A percentile compares a stretch with the other conserved stretches of the same genome.
These are phyloP conservation scores for Onychomys torridus DNA, from an alignment of 2,797 vertebrate species.

Conservation along the genomic window DNA sequence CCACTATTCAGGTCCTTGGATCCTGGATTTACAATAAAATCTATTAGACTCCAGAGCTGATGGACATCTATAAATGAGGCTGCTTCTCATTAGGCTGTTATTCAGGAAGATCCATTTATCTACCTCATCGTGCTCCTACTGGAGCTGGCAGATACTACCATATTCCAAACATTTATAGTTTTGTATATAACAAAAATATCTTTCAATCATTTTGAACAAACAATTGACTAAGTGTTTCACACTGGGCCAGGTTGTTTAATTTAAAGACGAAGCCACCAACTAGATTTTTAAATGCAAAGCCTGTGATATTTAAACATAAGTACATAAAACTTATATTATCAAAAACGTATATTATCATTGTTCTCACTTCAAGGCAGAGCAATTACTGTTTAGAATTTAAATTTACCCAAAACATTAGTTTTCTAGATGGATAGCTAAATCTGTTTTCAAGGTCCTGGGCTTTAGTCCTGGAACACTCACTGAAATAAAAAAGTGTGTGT, in stretches of 20 bases:
- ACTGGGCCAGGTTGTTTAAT: background rate
- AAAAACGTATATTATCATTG: background rate
- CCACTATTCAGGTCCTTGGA: background rate
- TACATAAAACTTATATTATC: background rate
- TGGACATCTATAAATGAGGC: background rate
- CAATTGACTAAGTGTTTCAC: constrained; percentile 7
- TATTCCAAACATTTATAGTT: constrained; percentile 29
- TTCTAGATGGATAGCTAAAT: constrained; percentile 20
- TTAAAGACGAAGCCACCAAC: constrained; percentile 55
- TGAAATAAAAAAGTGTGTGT: background rate
- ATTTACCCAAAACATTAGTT: constrained; percentile 34
- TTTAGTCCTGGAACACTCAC: background rate
- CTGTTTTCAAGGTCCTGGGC: background rate
- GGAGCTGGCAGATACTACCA: background rate
- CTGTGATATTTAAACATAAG: constrained; percentile 7
- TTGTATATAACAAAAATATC: background rate
- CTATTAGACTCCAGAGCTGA: background rate
- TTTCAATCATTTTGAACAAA: constrained; percentile 33
- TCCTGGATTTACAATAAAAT: background rate
- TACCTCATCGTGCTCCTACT: background rate
- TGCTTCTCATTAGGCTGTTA: background rate
- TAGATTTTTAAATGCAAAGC: constrained; percentile 35
- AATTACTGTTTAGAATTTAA: constrained; percentile 48
- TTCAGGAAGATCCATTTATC: background rate
- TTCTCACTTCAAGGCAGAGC: constrained; percentile 48